phyloP scores from a whole-genome alignment of 2,797 vertebrate species.

The Protonibea diacanthus region DNA sequence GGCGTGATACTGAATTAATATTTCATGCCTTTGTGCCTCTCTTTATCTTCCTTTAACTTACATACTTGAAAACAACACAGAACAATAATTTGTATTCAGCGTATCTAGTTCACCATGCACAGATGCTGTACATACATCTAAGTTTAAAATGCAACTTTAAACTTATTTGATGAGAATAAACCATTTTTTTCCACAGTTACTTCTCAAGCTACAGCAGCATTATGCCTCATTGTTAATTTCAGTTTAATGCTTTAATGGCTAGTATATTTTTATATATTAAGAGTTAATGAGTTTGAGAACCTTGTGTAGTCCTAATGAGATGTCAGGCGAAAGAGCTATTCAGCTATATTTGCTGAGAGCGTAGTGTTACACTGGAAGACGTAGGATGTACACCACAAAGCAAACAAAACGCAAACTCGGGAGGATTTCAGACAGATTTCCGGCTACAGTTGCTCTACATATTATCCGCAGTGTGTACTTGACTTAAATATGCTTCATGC shows the following conservation, averaged over 20 bases:
- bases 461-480: conserved; percentile 29
- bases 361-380: conserved; percentile 8
- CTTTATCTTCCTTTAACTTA: background rate
- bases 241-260: conserved; percentile 1
- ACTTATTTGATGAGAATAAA: conserved; percentile 6
- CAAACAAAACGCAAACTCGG: conserved; percentile 12
- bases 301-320: conserved; percentile 48
- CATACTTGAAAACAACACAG: conserved; percentile 14
- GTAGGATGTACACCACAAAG: conserved; percentile 23
- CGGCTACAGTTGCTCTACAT: conserved; percentile 21
- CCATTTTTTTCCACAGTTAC: conserved; percentile 8
- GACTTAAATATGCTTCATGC: conserved; percentile 17
- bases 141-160: conserved; percentile 7
- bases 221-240: background rate
- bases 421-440: conserved; percentile 36
- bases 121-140: conserved; percentile 15
- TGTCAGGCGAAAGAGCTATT: conserved; percentile 38
- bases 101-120: conserved; percentile 7
- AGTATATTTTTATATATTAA: conserved; percentile 37
- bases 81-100: conserved; percentile 53
- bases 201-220: conserved; percentile 11
- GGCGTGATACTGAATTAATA: conserved; percentile 30
- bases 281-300: conserved; percentile 29
- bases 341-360: conserved; percentile 28
- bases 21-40: conserved; percentile 25